Evolutionary conservation across 2,888 invertebrate species (phyloP), one percentile per base, ranked within the genome.

Genomic region (Chironomus tentans): DNA sequence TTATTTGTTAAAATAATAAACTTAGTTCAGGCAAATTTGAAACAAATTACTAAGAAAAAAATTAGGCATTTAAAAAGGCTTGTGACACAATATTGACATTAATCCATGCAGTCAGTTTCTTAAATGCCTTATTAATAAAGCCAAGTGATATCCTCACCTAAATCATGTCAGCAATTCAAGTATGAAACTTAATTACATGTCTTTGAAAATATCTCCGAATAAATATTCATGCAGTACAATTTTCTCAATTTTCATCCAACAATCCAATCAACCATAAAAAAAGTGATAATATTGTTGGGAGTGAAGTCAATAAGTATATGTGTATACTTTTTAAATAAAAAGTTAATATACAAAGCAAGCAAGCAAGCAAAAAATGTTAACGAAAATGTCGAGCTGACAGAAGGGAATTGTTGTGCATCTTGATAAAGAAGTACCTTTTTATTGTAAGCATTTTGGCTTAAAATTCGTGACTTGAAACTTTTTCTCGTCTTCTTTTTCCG

Each of bases 301-400:
- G 56, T 15, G 50, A 38, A 38, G 38, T 38, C 38, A 38, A 38
- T 38, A 38, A 38, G 38, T 38, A 38, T 38, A 38, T 38, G 38
- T 38, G 10, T 38, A 38, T 38, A 38, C 38, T 10, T 38, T 38
- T 38, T 38, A 38, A 38, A 38, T 38, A 38, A 38, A 38, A 38
- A 38, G 38, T 38, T 38, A 38, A 38, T 38, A 38, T 10, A 50
- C 50, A 50, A 18, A 56, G 56, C 38, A 38, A 38, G 38, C 38
- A 38, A 38, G 38, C 18, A 65, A 10, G 13, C 21, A 21, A 22
- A 24, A 65, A 65, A 21, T 65, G 65, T 65, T 65, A 22, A 22
- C 65, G 65, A 65, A 65, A 65, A 65, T 65, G 65, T 65, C 65
- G 65, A 65, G 65, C 65, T 65, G 65, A 65, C 65, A 65, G 65